Base-by-base conservation (phyloP, 2,113 vertebrate species). In the Cacatua alba region DNA sequence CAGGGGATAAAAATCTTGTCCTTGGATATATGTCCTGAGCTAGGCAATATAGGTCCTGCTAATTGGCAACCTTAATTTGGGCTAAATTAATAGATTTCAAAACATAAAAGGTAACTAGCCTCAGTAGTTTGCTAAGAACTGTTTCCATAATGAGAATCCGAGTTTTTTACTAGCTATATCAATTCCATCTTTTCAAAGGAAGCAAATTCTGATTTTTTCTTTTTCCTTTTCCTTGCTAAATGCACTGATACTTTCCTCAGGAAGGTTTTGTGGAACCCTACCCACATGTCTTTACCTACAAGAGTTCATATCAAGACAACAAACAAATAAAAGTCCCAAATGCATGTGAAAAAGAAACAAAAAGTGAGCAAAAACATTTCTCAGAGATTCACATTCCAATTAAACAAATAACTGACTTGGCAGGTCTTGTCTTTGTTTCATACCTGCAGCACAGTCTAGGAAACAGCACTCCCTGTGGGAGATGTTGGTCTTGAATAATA, bases 401-500 rank as follows among this genome's bases (percentile, higher is more conserved):
- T 93, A 95, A 96, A 95, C 31, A 86, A 87, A 81, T 72, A 95
- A 89, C 69, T 71, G 48, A 82, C 65, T 96, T 94, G 92, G 90
- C 80, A 95, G 71, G 68, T 63, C 64, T 82, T 57, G 55, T 92
- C 83, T 88, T 88, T 95, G 91, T 92, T 95, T 74, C 68, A 74
- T 85, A 88, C 76, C 94, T 88, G 78, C 51, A 60, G 48, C 65
- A 86, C 53, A 55, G 78, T 77, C 29, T 91, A 92, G 59, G 74
- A 94, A 95, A 95, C 24, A 91, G 60, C 44, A 93, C 82, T 89
- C 74, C 88, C 53, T 31, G 39, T 68, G 96, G 89, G 92, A 96
- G 39, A 46, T 94, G 65, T 96, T 96, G 95, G 76, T n/a, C 67
- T 65, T 94, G 92, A 97, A 95, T 96, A 95, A 96, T 91, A 97